Conservation (phyloP, 2,888 invertebrate species). For the Cephus nigrinus region DNA sequence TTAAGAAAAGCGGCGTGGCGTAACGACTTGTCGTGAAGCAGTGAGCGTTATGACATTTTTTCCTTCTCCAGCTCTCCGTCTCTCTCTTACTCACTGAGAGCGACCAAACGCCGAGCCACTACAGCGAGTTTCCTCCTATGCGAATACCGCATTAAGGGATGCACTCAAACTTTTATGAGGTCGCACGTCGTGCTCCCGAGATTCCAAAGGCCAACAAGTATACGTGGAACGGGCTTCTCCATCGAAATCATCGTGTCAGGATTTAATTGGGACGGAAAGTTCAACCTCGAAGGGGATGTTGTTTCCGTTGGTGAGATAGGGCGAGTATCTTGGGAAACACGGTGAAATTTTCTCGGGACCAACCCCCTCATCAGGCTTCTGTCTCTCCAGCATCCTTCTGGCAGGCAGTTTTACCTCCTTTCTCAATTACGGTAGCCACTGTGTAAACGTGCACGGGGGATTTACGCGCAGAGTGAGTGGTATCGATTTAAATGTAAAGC, state of each 20-base stretch:
- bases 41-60: constrained; percentile 43
- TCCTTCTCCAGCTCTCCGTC: constrained; percentile 10
- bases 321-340: background rate
- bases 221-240: background rate
- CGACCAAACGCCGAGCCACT: constrained; percentile 2
- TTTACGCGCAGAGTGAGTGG: constrained; percentile 12
- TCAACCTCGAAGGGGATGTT: background rate
- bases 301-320: background rate
- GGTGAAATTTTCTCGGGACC: background rate
- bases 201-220: background rate
- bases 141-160: constrained; percentile 38
- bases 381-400: background rate
- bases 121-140: constrained; percentile 28
- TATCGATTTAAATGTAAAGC: constrained; percentile 25
- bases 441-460: background rate
- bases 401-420: background rate
- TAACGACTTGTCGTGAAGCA: constrained; percentile 37
- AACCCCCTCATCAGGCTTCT: background rate
- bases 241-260: background rate
- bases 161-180: constrained; percentile 40
- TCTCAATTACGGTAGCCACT: constrained; percentile 3
- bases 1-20: constrained; percentile 16
- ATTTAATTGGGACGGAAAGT: background rate
- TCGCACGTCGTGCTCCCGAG: background rate
- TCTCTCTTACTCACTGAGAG: background rate